Evolutionary conservation across 2,797 vertebrate species (phyloP), one percentile per base, ranked within the genome.

Genomic region (Limnodromus scolopaceus): DNA sequence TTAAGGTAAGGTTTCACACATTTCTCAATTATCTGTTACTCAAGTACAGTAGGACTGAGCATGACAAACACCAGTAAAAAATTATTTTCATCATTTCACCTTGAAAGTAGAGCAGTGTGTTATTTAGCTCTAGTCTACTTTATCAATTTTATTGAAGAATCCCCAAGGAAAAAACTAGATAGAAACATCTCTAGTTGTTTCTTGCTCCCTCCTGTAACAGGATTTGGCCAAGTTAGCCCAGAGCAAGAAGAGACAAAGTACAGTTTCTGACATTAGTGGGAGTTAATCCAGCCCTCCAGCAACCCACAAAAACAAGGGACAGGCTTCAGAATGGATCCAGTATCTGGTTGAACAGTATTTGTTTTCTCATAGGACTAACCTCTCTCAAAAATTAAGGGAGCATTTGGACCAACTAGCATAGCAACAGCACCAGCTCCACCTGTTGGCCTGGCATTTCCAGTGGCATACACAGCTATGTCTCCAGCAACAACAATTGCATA

Each of bases 391-490:
- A 98, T 98, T 90, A 99, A 96, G 61, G 99, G 98, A 18, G 99
- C 99, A 46, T 99, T 99, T 61, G 99, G 99, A 10, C 99, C 99
- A 16, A 99, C 98, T n/a, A 99, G 97, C 98, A 99, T 98, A 77
- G 99, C 99, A 78, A 99, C 98, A 1, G 99, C 99, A 86, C 99
- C 99, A 7, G 98, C 99, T 9, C 99, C 99, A 14, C 99, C 99
- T 4, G 99, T 99, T 30, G 99, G 99, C 39, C 99, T 98, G 41
- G 99, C 99, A 72, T 98, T 99, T 96, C 99, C 99, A 60, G 99
- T 98, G 58, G 99, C 99, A 22, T 99, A 99, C 32, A 99, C 98
- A 3, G 99, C 99, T 48, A 99, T 99, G 96, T 99, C 99, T 57
- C 99, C 99, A 14, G 99, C 98, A 46, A 99, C 99, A 27, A 99